Percentiles rank a stretch among this genome's conserved stretches.
Conservation (phyloP, 2,113 vertebrate species). For the Pterocles gutturalis region DNA sequence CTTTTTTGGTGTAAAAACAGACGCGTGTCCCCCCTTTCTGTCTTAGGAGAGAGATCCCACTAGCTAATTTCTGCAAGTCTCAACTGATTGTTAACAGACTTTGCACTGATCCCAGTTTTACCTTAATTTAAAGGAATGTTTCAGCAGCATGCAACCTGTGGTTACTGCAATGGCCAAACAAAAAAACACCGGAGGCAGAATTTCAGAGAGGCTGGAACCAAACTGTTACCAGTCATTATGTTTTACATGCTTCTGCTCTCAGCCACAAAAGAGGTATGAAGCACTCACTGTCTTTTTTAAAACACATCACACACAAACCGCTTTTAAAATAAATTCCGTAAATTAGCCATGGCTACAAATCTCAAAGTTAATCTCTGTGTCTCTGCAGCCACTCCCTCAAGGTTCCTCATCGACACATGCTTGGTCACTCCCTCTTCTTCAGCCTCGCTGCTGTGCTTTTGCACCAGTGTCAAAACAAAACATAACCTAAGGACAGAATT, state of each 20-base stretch:
- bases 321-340: not conserved
- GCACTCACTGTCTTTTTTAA: not conserved
- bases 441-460: not conserved
- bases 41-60: not conserved
- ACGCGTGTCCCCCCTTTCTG: not conserved
- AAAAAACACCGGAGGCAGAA: not conserved
- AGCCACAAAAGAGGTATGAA: not conserved
- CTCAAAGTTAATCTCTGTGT: not conserved
- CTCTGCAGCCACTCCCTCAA: not conserved
- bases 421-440: not conserved
- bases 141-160: not conserved
- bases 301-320: not conserved
- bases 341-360: not conserved
- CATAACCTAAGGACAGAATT: not conserved
- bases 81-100: constrained; percentile 8
- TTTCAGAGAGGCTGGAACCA: not conserved
- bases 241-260: not conserved
- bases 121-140: constrained; percentile 8
- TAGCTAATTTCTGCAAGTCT: constrained; percentile 23
- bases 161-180: not conserved
- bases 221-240: not conserved
- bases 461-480: not conserved
- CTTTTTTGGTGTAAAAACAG: not conserved
- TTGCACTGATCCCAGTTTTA: not conserved
- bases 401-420: not conserved